Evolutionary conservation across 2,888 invertebrate genomes (phyloP).

Genomic region (Neria commutata): DNA sequence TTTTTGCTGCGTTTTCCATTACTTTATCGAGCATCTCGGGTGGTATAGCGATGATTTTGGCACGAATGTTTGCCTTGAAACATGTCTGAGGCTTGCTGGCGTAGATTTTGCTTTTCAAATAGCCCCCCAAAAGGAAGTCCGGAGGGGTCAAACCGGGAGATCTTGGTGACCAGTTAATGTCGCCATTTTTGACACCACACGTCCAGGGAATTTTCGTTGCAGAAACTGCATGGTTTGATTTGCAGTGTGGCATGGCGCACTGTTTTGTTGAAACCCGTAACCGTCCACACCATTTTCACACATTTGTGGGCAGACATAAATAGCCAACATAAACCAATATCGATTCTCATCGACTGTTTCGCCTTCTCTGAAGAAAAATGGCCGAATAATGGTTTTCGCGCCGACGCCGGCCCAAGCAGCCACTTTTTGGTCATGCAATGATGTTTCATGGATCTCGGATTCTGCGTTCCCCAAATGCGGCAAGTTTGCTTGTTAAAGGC

Average conservation of each 20-base stretch:
- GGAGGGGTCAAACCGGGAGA: not conserved
- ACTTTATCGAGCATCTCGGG: too few relatives aligned
- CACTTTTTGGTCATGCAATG: slow-evolving; percentile 6
- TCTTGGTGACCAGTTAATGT: slow-evolving; percentile 19
- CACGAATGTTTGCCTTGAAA: too few relatives aligned
- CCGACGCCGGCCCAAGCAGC: too few relatives aligned
- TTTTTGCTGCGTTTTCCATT: too few relatives aligned
- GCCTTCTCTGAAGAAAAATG: slow-evolving; percentile 14
- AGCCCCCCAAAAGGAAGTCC: too few relatives aligned
- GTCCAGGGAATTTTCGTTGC: not conserved
- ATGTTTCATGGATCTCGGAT: too few relatives aligned
- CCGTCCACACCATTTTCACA: slow-evolving; percentile 19
- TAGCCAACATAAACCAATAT: slow-evolving; percentile 25
- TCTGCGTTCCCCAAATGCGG: too few relatives aligned
- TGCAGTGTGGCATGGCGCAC: slow-evolving; percentile 19
- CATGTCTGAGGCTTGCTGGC: too few relatives aligned
- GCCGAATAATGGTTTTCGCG: too few relatives aligned
- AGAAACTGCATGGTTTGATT: not conserved
- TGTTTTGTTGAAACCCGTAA: slow-evolving; percentile 23
- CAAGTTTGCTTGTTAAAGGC: not conserved
- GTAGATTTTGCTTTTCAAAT: too few relatives aligned
- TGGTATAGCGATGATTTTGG: too few relatives aligned
- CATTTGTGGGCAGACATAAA: slow-evolving; percentile 24
- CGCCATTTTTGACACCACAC: slow-evolving; percentile 22
- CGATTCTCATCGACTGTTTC: slow-evolving; percentile 21